Base-by-base conservation (phyloP, 2,888 invertebrate species). In the Athalia cordata region DNA sequence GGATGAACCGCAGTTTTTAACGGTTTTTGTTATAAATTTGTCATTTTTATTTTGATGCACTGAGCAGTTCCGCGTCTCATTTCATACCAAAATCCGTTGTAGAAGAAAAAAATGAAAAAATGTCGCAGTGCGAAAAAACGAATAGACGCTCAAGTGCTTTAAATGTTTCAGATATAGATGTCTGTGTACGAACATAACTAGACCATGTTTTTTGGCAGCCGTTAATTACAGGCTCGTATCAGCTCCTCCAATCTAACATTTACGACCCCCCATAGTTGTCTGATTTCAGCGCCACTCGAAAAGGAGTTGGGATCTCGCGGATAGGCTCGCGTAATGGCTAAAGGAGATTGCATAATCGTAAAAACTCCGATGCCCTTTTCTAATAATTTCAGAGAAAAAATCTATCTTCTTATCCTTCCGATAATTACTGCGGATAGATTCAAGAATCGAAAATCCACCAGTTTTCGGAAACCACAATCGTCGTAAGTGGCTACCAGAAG, bases 221-320 rank as follows among this genome's bases (percentile, higher is more conserved):
- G 62, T 62, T 75, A 75, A 75, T 75, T 62, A 75, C 75, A 64
- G n/a, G 62, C 7, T n/a, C 75, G 75, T 75, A 75, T 75, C 62
- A 64, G 62, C 50, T 64, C 52, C 29, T 29, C 13, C 75, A 15
- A 75, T 75, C 75, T 43, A 75, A 64, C 62, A 62, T 62, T 75
- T 43, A 64, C 61, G 61, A 62, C 62, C 62, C 45, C 61, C 57
- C 29, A 13, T 13, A 29, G 29, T 8, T 55, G 49, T 8, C 55
- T 11, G 57, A 57, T 15, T 15, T 15, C 15, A 52, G 8, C 13
- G 7, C 13, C 49, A 57, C 70, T 55, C 45, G 52, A 7, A n/a
- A 55, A 3, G 4, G 15, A 29, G 15, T 62, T 13, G 15, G 50
- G 67, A 50, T 67, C 52, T 52, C 5, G 4, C 47, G 47, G 47